A percentile compares a stretch with the other conserved stretches of the same genome.
phyloP scores from a whole-genome alignment of 2,797 vertebrate genomes.

The Tolypeutes matacus region DNA sequence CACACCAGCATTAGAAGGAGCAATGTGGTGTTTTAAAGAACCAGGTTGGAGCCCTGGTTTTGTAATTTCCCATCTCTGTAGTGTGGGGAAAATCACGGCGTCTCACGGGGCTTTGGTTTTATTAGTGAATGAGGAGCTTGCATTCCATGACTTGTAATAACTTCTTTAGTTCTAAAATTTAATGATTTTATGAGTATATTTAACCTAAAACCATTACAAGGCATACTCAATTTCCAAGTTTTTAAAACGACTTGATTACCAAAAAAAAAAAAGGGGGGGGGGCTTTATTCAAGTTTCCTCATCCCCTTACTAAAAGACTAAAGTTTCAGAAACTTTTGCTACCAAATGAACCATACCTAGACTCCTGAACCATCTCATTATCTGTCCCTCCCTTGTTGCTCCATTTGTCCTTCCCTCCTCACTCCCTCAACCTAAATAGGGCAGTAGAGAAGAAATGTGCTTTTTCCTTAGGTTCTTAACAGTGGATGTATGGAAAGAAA shows the following conservation, averaged over 20 bases:
- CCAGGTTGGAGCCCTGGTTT: background rate
- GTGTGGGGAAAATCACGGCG: background rate
- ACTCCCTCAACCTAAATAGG: background rate
- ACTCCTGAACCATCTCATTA: background rate
- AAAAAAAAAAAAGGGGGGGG: background rate
- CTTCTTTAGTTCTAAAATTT: background rate
- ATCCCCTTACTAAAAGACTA: background rate
- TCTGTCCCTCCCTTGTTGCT: background rate
- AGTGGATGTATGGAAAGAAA: slow-evolving; percentile 25
- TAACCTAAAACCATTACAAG: slow-evolving; percentile 51
- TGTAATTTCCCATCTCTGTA: background rate
- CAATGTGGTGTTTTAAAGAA: background rate
- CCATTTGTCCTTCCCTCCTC: background rate
- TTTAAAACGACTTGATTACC: slow-evolving; percentile 20
- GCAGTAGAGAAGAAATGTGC: background rate
- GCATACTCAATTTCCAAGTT: background rate
- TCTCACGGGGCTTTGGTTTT: background rate
- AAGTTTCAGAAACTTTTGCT: background rate
- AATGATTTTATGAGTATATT: slow-evolving; percentile 3
- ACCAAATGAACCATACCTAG: slow-evolving; percentile 11
- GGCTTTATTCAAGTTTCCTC: background rate
- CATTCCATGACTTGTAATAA: background rate
- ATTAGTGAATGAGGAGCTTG: background rate
- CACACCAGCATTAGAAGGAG: background rate
- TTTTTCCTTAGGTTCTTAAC: background rate